Evolutionary conservation across 2,888 invertebrate species (phyloP), one percentile per base, ranked within the genome.

Genomic region (Drosophila cognata): DNA sequence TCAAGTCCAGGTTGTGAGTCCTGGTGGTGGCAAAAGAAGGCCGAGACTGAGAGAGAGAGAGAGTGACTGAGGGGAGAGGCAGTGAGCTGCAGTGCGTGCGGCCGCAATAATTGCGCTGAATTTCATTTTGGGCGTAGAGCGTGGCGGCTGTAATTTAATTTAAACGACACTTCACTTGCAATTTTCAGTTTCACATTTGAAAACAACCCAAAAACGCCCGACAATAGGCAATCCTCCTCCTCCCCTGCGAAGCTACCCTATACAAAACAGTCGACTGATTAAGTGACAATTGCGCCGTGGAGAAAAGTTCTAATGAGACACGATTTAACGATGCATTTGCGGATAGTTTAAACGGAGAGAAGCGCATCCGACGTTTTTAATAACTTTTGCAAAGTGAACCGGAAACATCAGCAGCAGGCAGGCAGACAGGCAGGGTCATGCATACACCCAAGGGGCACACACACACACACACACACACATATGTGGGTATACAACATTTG

Each of bases 141-240:
- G 79, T 81, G 81, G 60, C 80, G 85, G 72, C 88, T 82, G 78
- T 87, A 84, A 86, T 86, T 86, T 89, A 87, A 86, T 89, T 86
- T 89, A 84, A 86, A 89, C 88, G 89, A 80, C 89, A 87, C 88
- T 89, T 89, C 89, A 72, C 79, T 68, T 78, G 66, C 79, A 65
- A 75, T 75, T 81, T 81, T 48, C 51, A 75, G 74, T 62, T 64
- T 60, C 60, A 65, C 53, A 63, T 70, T 56, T 68, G 41, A 52
- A 66, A 57, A 52, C 25, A 36, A 18, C 2, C 46, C 59, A 28
- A 55, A 46, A 57, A 50, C 31, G 2, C 21, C 46, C 25, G 8
- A 46, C 46, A 46, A 25, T 46, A 46, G 16, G 25, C 16, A 46
- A 8, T 46, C 46, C 46, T 13, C 46, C 7, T 16, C 46, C 10